Base-by-base conservation (phyloP, 2,797 vertebrate species). In the Paratrypauchen microcephalus region DNA sequence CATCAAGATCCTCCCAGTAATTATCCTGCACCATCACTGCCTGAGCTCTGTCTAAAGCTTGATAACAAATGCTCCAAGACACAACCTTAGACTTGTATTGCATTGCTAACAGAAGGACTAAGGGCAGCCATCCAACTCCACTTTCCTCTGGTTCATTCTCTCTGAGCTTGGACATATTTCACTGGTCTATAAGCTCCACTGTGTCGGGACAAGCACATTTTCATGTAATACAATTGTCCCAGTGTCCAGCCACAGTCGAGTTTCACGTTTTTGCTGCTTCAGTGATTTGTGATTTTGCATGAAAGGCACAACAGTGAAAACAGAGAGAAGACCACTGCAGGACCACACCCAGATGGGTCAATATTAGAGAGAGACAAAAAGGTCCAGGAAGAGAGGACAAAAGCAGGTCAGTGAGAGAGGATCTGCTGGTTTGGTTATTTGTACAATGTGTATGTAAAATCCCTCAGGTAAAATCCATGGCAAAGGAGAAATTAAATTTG, bases 261-360 rank as follows among this genome's bases (percentile, higher is more conserved):
- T 70, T 36, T 73, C 45, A 56, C 48, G 11, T n/a, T 30, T 60
- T 41, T 71, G 58, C 50, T 62, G 28, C 26, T 65, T 50, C 21
- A 65, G 28, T 66, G 68, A 58, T 70, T 62, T 55, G 55, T 58
- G 3, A n/a, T 21, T 69, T 62, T 55, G 59, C 64, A 69, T 56
- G 77, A 70, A 83, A 54, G 71, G 70, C 68, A 79, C 36, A 54
- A 68, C 41, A 54, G 18, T n/a, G 9, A 79, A 30, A 55, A 68
- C 41, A 54, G 18, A 11, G 9, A 55, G 52, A 12, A 7, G 28
- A 28, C 64, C 70, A 47, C 82, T 79, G 85, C 88, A 85, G 82
- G 66, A 84, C 81, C 77, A 78, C 86, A 77, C 84, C 87, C 84
- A 62, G 66, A 24, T 58, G 21, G 62, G 86, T 88, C 86, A 76